Conservation (phyloP, 2,797 vertebrate genomes). For the Eospalax fontanierii region DNA sequence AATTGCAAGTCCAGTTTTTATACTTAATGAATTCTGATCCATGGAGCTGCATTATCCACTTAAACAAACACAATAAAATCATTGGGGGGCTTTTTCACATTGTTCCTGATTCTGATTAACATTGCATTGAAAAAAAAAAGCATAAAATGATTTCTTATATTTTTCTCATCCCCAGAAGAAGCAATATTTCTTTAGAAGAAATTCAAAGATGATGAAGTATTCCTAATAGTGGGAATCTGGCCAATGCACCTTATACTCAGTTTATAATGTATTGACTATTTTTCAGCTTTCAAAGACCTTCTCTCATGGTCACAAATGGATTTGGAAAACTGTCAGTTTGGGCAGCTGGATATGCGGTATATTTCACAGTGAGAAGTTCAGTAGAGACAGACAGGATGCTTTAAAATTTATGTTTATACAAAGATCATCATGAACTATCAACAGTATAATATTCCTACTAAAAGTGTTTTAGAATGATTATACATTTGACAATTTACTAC, state of each 20-base stretch:
- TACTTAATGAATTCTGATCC: not conserved
- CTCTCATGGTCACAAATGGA: not conserved
- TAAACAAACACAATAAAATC: not conserved
- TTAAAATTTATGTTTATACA: constrained; percentile 4
- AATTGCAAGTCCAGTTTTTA: not conserved
- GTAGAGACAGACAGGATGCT: not conserved
- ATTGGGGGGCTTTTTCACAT: not conserved
- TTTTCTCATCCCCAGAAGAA: not conserved
- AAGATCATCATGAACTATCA: not conserved
- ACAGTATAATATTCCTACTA: not conserved
- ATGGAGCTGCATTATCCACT: not conserved
- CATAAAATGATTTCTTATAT: constrained; percentile 9
- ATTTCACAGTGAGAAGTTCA: not conserved
- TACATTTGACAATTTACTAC: not conserved
- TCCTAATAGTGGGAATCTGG: not conserved
- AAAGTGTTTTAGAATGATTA: not conserved
- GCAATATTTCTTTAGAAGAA: not conserved
- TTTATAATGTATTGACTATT: not conserved
- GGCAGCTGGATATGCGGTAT: not conserved
- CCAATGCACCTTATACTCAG: not conserved
- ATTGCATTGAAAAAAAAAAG: not conserved
- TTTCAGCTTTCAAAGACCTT: constrained; percentile 25
- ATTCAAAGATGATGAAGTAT: not conserved
- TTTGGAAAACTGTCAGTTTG: not conserved
- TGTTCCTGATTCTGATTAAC: constrained; percentile 17